A percentile compares a stretch with the other conserved stretches of the same genome.
Conservation (phyloP, 2,797 vertebrate genomes). For the Dromococcyx pavoninus region DNA sequence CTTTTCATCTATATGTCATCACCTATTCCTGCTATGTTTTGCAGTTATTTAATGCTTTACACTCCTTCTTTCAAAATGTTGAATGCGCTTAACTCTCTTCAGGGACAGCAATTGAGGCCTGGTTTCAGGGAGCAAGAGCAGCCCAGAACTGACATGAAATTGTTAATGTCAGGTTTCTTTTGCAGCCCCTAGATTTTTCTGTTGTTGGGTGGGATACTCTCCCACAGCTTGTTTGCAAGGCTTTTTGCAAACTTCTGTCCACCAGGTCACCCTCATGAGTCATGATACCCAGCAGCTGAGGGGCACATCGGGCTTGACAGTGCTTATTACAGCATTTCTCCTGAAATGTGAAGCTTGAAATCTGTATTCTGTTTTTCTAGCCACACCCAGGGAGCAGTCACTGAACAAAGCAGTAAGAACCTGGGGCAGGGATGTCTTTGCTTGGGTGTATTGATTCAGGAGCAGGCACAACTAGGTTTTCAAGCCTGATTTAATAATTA, state of each 20-base stretch:
- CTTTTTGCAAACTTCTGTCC: neutral
- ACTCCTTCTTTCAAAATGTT: neutral
- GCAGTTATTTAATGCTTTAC: neutral
- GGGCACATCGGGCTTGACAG: neutral
- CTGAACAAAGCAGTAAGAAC: neutral
- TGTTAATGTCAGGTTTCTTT: neutral
- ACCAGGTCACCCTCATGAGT: neutral
- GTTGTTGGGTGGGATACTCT: neutral
- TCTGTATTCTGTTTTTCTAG: neutral
- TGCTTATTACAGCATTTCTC: neutral
- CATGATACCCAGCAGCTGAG: rapidly evolving
- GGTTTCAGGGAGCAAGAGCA: neutral
- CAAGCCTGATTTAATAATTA: conserved; percentile 27
- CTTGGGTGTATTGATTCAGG: neutral
- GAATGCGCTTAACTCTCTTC: neutral
- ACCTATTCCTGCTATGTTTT: neutral
- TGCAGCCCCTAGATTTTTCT: neutral
- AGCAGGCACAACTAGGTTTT: conserved; percentile 34
- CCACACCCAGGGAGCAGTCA: neutral
- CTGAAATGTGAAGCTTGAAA: neutral
- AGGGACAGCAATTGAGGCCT: neutral
- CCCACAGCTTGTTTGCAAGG: neutral
- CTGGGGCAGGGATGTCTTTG: neutral
- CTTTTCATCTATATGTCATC: neutral
- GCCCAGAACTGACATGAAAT: neutral